Evolutionary conservation across 2,113 vertebrate species (phyloP).

Genomic region (Neodon shergylaensis): DNA sequence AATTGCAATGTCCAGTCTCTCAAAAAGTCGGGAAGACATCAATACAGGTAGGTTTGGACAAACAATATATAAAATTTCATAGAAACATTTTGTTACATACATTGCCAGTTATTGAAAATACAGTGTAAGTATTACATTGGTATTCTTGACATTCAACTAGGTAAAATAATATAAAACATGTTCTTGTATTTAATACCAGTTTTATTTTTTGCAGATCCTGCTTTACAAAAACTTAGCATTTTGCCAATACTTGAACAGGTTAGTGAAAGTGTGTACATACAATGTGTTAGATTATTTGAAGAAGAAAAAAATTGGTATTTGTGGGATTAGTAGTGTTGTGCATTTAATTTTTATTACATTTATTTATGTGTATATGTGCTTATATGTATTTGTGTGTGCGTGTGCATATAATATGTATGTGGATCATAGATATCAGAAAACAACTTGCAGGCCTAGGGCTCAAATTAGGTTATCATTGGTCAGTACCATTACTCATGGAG

Average conservation of each 20-base stretch:
- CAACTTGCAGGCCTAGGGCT: not conserved
- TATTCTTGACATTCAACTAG: constrained; percentile 37
- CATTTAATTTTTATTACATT: not conserved
- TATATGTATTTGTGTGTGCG: no score
- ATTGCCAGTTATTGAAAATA: constrained; percentile 43
- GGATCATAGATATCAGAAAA: not conserved
- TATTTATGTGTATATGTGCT: not conserved
- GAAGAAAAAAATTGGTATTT: constrained; percentile 49
- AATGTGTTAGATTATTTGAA: constrained; percentile 47
- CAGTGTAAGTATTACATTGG: not conserved
- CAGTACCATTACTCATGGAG: not conserved
- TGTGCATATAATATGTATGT: not conserved
- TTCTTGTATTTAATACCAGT: constrained; percentile 61
- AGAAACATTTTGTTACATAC: constrained; percentile 17
- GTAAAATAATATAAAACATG: constrained; percentile 39
- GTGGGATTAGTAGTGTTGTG: constrained; percentile 26
- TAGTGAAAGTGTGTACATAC: constrained; percentile 67
- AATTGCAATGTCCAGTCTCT: constrained; percentile 68
- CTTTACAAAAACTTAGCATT: constrained; percentile 83
- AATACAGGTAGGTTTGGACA: constrained; percentile 79
- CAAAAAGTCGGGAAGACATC: constrained; percentile 70
- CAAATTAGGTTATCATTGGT: not conserved
- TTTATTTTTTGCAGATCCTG: constrained; percentile 82
- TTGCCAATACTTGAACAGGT: constrained; percentile 85
- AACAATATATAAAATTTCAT: not conserved